Base-by-base conservation (phyloP, 1,140 invertebrate species). In the Stenopsyche tienmushanensis region DNA sequence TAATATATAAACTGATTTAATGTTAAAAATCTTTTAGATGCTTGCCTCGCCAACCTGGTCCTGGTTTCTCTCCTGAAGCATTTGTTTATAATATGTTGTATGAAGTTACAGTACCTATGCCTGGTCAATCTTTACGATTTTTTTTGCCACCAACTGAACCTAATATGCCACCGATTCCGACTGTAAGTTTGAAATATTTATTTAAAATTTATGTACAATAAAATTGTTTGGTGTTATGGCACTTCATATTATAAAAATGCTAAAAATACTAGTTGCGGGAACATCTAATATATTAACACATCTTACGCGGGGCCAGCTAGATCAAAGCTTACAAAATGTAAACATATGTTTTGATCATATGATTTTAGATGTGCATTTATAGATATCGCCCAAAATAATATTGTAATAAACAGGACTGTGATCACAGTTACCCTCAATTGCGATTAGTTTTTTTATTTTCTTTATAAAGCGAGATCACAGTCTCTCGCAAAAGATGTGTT, bases 41-140 rank as follows among this genome's bases (percentile, higher is more conserved):
- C 80, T 83, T 89, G 78, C 88, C 88, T 69, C 84, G 87, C 71
- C 85, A 88, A 73, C 86, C 87, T 3, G 84, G 86, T 13, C 84
- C 86, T 53, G 85, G 87, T 39, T 80, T 91, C 18, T 91, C 89
- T 73, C 80, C 97, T 34, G 97, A 98, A 78, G 92, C 91, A 29
- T 96, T 96, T 79, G 90, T 99, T 0, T 97, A 96, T 78, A 97
- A 97, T 81, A 82, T 98, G 55, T 82, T 99, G 3, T 96, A 96
- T 80, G 94, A 98, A 80, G 90, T 98, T 29, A 91, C 92, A 72
- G 82, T 97, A 64, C 96, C 96, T 39, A 80, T 89, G 53, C 85
- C 90, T 13, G 96, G 96, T 13, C 88, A 92, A 73, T 93, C 92
- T 58, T 82, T 97, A 59, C 87, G 90, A 60, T 90, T 97, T 72